Evolutionary conservation across 2,797 vertebrate species (phyloP), one percentile per base, ranked within the genome.

Genomic region (Anniella stebbinsi): DNA sequence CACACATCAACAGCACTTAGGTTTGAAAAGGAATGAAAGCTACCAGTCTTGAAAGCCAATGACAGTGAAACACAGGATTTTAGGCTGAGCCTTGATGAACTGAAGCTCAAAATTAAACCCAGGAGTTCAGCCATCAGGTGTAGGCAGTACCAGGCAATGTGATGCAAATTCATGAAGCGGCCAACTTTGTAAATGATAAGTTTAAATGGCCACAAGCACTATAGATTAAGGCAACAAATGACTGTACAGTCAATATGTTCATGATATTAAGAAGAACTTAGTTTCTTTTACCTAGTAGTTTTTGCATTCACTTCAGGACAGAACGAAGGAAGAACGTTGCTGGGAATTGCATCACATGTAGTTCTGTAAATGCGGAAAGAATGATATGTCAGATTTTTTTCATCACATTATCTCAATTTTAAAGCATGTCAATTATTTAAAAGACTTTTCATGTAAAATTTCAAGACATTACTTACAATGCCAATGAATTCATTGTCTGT

Each of bases 221-320:
- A 45, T 1, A 78, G 36, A 72, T 88, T 73, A 73, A 45, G 18
- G 5, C 21, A 2, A 86, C 38, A 85, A 25, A 57, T 70, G 21
- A 38, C 45, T 13, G 67, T 78, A 80, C 15, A 7, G 13, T 66
- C 69, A 48, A 9, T 33, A 63, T n/a, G 21, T 30, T 15, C 28
- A 41, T 33, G 41, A 23, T 15, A 18, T 38, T n/a, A 38, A 90
- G 11, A 83, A 6, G 3, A 63, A 80, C 70, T 69, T 38, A 28
- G 8, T 91, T 91, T 91, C 57, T 70, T 95, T 96, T 95, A 97
- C 97, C 96, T 92, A 93, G 90, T 73, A 95, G 88, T 15, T 91
- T 93, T 87, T 84, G 89, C 87, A 89, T 81, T 94, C 92, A 89
- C 87, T 88, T 96, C 93, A 93, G 86, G 45, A 88, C 69, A 90